Evolutionary conservation across 2,888 invertebrate genomes (phyloP), one percentile per base, ranked within the genome.

Genomic region (Teinopalpus imperialis): DNA sequence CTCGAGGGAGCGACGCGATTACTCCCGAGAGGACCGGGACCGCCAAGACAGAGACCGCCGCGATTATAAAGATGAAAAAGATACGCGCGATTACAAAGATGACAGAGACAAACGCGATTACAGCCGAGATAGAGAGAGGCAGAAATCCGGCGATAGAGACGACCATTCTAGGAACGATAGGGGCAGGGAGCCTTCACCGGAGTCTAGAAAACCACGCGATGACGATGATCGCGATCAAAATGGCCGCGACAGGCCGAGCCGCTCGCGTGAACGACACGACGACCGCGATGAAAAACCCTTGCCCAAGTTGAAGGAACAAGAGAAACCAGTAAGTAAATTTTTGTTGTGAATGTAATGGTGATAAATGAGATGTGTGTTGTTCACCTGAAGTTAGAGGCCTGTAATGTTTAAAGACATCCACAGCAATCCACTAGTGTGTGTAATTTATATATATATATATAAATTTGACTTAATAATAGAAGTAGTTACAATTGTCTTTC

Each of bases 301-400:
- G 92, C 94, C 94, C 67, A 94, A 94, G 79, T 81, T 93, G 64
- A 92, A 92, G 69, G 93, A 94, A 74, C 92, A 92, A 56, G 92
- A 93, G 71, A 91, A 93, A 78, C 94, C 94, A 69, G 94, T 94
- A 79, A 82, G 91, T 83, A n/a, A n/a, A n/a, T n/a, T n/a, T n/a
- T n/a, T n/a, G n/a, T n/a, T n/a, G n/a, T n/a, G n/a, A n/a, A n/a
- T n/a, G n/a, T n/a, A n/a, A n/a, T n/a, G n/a, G n/a, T n/a, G n/a
- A n/a, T n/a, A n/a, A n/a, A n/a, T n/a, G n/a, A n/a, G n/a, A n/a
- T n/a, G n/a, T n/a, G n/a, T n/a, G n/a, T n/a, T n/a, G n/a, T n/a
- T n/a, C n/a, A n/a, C n/a, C n/a, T n/a, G n/a, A n/a, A n/a, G n/a
- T n/a, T n/a, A n/a, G n/a, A n/a, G n/a, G n/a, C n/a, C n/a, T n/a